Base-by-base conservation (phyloP, 2,113 vertebrate genomes). In the Mola mola region DNA sequence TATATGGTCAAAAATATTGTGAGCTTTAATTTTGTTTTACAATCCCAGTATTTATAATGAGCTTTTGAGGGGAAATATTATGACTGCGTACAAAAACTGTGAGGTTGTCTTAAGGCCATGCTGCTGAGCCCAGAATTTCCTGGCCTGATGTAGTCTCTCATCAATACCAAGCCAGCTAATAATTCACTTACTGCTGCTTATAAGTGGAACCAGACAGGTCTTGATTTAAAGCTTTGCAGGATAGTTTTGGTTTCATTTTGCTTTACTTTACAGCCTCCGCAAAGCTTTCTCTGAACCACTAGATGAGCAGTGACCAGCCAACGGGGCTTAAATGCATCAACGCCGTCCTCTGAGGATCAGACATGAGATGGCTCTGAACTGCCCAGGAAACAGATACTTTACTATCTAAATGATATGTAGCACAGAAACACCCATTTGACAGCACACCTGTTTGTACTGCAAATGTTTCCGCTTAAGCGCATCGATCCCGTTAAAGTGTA, bases 271-370 rank as follows among this genome's bases (percentile, higher is more conserved):
- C 36, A 50, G 44, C 40, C 34, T 20, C 36, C n/a, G n/a, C 29
- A 61, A n/a, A 52, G 58, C 55, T 37, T 51, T 37, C 31, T 58
- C 41, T 26, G 19, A n/a, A 65, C 60, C 61, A 10, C 33, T 16
- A 17, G 19, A 29, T 51, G 60, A 79, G 41, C 42, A 49, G 68
- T 67, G 51, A 58, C 7, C 4, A 28, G 36, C 48, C 13, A 33
- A 31, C 17, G 0, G 20, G 34, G 50, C 56, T 47, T 77, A 29
- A 48, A 63, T 72, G 47, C 31, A 57, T 84, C 66, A 34, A 21
- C 17, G 0, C 51, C 13, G 15, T 46, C 42, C 64, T 64, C 36
- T 72, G 67, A 64, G 25, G 31, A 48, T 65, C 22, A 8, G 43
- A 69, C 55, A 31, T 49, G 9, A 42, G 38, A 34, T 12, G 24